Percentiles rank a stretch among this genome's conserved stretches.
Conservation (phyloP, 92 coral and sea anemone species). For the Bergia sp. region DNA sequence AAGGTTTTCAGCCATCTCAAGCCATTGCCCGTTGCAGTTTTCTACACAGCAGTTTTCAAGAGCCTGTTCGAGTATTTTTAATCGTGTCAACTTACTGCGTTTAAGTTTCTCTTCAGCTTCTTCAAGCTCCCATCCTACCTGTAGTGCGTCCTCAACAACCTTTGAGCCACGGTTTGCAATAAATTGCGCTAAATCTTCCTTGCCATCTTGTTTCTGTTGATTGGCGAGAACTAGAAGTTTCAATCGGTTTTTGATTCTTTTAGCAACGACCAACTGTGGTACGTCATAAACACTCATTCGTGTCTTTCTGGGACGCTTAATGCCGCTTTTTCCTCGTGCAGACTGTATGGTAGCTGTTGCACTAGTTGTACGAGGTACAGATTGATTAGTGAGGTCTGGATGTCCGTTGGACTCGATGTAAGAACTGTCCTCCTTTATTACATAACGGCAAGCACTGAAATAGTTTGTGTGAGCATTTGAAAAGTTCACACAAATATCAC, state of each 20-base stretch:
- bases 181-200: conserved; percentile 52
- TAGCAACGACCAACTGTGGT: too few relatives aligned
- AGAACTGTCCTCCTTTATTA: conserved; percentile 20
- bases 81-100: conserved; percentile 26
- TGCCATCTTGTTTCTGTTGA: conserved; percentile 54
- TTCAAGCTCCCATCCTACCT: conserved; percentile 52
- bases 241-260: conserved; percentile 38
- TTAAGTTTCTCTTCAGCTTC: conserved; percentile 41
- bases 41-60: conserved; percentile 27
- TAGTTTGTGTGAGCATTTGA: conserved; percentile 12
- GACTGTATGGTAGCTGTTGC: conserved; percentile 35
- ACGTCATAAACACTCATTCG: too few relatives aligned
- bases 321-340: too few relatives aligned
- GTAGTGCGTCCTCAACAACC: too few relatives aligned
- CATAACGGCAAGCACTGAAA: conserved; percentile 21
- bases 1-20: conserved; percentile 42
- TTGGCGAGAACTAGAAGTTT: conserved; percentile 57
- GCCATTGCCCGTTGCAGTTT: conserved; percentile 49
- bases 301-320: conserved; percentile 31
- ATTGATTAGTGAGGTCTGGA: not conserved
- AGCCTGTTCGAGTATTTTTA: not conserved
- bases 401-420: too few relatives aligned
- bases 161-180: conserved; percentile 57
- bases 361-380: conserved; percentile 26
- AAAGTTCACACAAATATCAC: not conserved